Conservation (phyloP, 2,113 vertebrate species). For the Tetrao urogallus region DNA sequence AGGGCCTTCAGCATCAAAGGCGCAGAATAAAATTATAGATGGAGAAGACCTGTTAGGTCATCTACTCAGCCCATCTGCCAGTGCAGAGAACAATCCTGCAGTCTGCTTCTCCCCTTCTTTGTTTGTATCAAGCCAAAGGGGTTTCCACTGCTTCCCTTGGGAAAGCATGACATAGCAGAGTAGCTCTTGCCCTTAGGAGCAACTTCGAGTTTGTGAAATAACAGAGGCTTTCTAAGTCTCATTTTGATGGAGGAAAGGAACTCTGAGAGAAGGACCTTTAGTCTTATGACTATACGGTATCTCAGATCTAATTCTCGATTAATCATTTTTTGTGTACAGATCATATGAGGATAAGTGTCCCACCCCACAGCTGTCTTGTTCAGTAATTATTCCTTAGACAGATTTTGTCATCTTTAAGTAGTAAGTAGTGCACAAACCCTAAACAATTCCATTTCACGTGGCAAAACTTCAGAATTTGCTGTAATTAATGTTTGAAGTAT, state of each 20-base stretch:
- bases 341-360: slow-evolving; percentile 29
- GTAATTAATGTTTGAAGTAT: slow-evolving; percentile 5
- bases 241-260: slow-evolving; percentile 7
- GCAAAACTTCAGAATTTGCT: slow-evolving; percentile 27
- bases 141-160: slow-evolving; percentile 51
- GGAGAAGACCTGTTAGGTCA: slow-evolving; percentile 44
- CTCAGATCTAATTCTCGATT: slow-evolving; percentile 8
- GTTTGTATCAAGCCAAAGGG: slow-evolving; percentile 28
- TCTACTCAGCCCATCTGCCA: not conserved
- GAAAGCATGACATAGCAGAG: slow-evolving; percentile 10
- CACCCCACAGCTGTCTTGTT: slow-evolving; percentile 51
- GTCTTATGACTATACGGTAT: not conserved
- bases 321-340: slow-evolving; percentile 12
- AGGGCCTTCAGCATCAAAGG: slow-evolving; percentile 15
- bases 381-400: slow-evolving; percentile 20
- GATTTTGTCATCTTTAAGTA: slow-evolving; percentile 45
- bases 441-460: slow-evolving; percentile 26
- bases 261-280: not conserved
- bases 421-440: not conserved
- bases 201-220: slow-evolving; percentile 32
- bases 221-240: not conserved
- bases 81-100: not conserved
- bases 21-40: slow-evolving; percentile 39
- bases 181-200: slow-evolving; percentile 17
- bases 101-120: slow-evolving; percentile 37